Evolutionary conservation across 2,797 vertebrate genomes (phyloP).

Genomic region (Labeo calbasu): DNA sequence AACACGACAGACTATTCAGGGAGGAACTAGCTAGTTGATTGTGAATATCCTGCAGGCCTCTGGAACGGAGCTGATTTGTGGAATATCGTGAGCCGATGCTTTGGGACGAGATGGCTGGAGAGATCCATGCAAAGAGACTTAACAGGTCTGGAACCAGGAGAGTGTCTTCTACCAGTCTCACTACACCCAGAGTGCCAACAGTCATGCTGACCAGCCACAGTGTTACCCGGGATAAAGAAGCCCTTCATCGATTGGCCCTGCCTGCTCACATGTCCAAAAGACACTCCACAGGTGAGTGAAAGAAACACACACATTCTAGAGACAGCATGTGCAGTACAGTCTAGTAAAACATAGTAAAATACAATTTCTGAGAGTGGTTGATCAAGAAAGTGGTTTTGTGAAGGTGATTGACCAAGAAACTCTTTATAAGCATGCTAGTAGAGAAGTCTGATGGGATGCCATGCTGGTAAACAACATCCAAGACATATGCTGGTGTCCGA

Average conservation of each 20-base stretch:
- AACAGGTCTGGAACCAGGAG: conserved; percentile 62
- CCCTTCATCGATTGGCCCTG: conserved; percentile 16
- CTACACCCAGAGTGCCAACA: conserved; percentile 69
- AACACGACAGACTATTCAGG: not conserved
- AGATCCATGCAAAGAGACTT: conserved; percentile 67
- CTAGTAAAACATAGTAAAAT: not conserved
- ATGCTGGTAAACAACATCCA: not conserved
- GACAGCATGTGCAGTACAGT: not conserved
- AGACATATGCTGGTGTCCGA: not conserved
- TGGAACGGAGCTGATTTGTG: conserved; percentile 1
- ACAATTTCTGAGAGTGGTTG: not conserved
- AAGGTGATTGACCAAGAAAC: not conserved
- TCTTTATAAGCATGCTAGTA: not conserved
- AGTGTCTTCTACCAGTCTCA: conserved; percentile 33
- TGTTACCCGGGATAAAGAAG: conserved; percentile 60
- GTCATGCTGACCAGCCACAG: conserved; percentile 77
- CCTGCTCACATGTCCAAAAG: conserved; percentile 11
- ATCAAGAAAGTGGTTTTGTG: not conserved
- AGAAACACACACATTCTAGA: not conserved
- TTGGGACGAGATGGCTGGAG: conserved; percentile 68
- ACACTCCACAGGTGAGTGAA: conserved; percentile 46
- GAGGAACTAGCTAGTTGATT: not conserved
- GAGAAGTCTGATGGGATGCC: not conserved
- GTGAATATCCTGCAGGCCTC: not conserved
- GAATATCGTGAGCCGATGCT: not conserved